Base-by-base conservation (phyloP, 2,113 vertebrate genomes). In the Fulica atra region DNA sequence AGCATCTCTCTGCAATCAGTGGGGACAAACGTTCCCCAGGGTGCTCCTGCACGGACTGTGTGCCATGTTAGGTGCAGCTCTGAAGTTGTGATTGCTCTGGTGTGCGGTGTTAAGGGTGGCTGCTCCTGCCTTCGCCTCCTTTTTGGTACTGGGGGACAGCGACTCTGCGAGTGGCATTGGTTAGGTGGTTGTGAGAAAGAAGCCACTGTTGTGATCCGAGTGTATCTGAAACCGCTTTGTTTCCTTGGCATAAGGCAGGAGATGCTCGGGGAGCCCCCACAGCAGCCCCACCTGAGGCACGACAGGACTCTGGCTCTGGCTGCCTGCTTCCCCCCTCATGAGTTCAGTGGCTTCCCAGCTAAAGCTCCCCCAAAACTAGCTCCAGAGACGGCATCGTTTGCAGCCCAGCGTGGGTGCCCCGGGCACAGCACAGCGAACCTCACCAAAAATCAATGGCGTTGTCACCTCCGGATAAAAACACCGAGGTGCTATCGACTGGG, bases 51-150 rank as follows among this genome's bases (percentile, higher is more conserved):
- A 2, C 21, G 44, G 23, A 3, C 35, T 83, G n/a, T 6, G 48
- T 2, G 0, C 1, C 0, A 19, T 8, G 50, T 1, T 31, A 24
- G 48, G 10, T 5, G 29, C 23, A 16, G 68, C 36, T 61, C 16
- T 46, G 10, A 13, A 9, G 16, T 5, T 5, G 31, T 0, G 38
- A 13, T 35, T 21, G 36, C 57, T 38, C 68, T 38, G 53, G 50
- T 4, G 40, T 2, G 0, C 2, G 0, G 48, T 1, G 4, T 72
- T 23, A 23, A 40, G 83, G 28, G 14, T 7, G 61, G 1, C 57
- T 51, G 61, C 38, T 86, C 68, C 72, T 28, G 6, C 10, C 44
- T 64, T 48, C 54, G 36, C 77, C 42, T 54, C 44, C 51, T 35
- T 35, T 20, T 28, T 25, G 5, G 28, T 0, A 4, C 4, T 10